Percentiles rank a stretch among this genome's conserved stretches.
Evolutionary conservation across 2,888 invertebrate genomes (phyloP).

Genomic region (Ornithoptera alexandrae): DNA sequence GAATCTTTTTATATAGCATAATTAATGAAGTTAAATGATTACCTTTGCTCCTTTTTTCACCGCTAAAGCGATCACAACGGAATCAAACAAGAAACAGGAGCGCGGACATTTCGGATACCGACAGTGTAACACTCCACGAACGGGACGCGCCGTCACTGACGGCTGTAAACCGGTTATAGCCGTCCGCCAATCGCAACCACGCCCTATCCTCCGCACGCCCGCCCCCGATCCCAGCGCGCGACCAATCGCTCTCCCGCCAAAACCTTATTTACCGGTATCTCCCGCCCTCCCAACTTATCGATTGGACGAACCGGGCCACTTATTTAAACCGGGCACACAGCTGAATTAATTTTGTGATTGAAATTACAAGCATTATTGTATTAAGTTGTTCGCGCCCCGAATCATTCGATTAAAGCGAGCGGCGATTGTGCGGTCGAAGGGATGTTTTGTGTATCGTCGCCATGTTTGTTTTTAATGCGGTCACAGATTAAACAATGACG

Average conservation of each 20-base stretch:
- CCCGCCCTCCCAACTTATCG: slow-evolving; percentile 72
- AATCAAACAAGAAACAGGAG: slow-evolving; percentile 35
- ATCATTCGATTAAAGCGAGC: slow-evolving; percentile 62
- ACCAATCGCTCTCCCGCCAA: slow-evolving; percentile 53
- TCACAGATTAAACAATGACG: slow-evolving; percentile 17
- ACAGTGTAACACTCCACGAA: slow-evolving; percentile 9
- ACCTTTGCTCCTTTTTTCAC: slow-evolving; percentile 20
- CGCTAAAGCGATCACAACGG: slow-evolving; percentile 32
- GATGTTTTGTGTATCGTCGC: slow-evolving; percentile 36
- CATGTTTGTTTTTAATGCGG: slow-evolving; percentile 29
- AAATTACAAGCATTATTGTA: slow-evolving; percentile 67
- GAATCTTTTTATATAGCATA: too few species aligned
- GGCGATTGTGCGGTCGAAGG: slow-evolving; percentile 46
- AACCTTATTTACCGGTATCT: slow-evolving; percentile 72
- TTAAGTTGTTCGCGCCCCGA: slow-evolving; percentile 60
- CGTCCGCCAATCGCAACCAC: slow-evolving; percentile 45
- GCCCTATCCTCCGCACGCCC: slow-evolving; percentile 40
- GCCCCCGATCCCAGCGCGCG: slow-evolving; percentile 39
- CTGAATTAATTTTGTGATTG: slow-evolving; percentile 78
- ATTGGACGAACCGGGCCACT: slow-evolving; percentile 68
- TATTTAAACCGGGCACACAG: slow-evolving; percentile 70
- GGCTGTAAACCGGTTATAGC: slow-evolving; percentile 21
- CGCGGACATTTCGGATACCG: slow-evolving; percentile 18
- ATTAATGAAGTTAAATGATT: slow-evolving; percentile 1
- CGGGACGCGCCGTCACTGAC: slow-evolving; percentile 23